These are phyloP conservation scores for Rhinophrynus dorsalis DNA, from an alignment of 2,797 vertebrate species.

Conservation along the genomic window DNA sequence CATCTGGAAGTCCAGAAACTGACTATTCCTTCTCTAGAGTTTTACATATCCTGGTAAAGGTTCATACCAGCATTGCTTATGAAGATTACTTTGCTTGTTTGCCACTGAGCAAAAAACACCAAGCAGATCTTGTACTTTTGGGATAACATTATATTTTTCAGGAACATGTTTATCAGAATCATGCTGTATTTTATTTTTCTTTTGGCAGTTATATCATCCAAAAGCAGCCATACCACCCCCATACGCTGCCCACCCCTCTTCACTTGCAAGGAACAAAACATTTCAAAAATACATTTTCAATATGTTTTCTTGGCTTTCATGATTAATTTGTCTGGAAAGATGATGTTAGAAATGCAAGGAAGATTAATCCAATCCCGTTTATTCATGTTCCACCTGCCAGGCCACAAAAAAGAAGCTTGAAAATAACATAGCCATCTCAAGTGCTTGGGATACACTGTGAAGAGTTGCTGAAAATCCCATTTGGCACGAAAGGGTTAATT, in stretches of 20 bases:
- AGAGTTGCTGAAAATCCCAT: too few relatives aligned
- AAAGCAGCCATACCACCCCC: slow-evolving; percentile 25
- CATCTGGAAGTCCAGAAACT: too few relatives aligned
- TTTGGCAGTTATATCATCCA: slow-evolving; percentile 20
- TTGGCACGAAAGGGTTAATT: too few relatives aligned
- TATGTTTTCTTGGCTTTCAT: slow-evolving; percentile 29
- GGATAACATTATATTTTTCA: slow-evolving; percentile 12
- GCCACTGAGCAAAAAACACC: too few relatives aligned
- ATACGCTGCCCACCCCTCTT: slow-evolving; percentile 22
- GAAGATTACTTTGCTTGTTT: too few relatives aligned
- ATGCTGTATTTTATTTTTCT: not conserved
- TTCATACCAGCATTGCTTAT: too few relatives aligned
- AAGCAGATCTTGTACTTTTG: slow-evolving; percentile 16
- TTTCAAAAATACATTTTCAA: slow-evolving; percentile 28
- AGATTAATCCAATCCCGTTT: not conserved
- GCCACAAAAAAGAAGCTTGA: not conserved
- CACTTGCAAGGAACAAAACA: slow-evolving; percentile 22
- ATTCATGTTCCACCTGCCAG: slow-evolving; percentile 12
- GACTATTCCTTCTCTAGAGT: too few relatives aligned
- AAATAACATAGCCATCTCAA: too few relatives aligned
- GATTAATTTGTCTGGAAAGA: slow-evolving; percentile 31
- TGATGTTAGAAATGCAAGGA: not conserved
- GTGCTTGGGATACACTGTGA: too few relatives aligned
- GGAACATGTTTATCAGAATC: slow-evolving; percentile 16
- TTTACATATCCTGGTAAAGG: too few relatives aligned